Conservation (phyloP, 64 coral and sea anemone genomes). For the Actinia tenebrosa region DNA sequence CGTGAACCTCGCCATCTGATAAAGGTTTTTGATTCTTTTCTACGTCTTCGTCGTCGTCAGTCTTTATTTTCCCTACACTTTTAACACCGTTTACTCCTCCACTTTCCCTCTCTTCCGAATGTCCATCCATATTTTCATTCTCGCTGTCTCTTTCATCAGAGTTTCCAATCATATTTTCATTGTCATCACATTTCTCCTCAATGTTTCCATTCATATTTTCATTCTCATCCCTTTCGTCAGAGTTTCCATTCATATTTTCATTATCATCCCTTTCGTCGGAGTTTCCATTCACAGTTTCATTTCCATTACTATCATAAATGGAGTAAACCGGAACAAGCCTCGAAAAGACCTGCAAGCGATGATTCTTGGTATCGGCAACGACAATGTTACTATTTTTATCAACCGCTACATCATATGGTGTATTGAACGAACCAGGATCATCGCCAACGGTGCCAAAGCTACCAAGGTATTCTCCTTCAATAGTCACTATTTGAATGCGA, state of each 20-base stretch:
- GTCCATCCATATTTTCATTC: background rate
- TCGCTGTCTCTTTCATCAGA: constrained; percentile 8
- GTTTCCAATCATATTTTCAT: background rate
- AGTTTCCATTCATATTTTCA: background rate
- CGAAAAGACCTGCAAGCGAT: constrained; percentile 77
- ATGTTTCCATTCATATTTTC: background rate
- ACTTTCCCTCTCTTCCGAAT: background rate
- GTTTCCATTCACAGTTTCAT: background rate
- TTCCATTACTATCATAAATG: constrained; percentile 25
- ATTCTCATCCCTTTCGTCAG: constrained; percentile 21
- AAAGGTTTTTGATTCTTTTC: background rate
- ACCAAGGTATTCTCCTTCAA: constrained; percentile 52
- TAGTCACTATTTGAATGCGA: constrained; percentile 74
- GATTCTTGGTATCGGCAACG: constrained; percentile 86
- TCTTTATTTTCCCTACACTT: background rate
- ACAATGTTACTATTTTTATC: constrained; percentile 56
- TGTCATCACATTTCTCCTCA: background rate
- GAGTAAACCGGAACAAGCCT: constrained; percentile 38
- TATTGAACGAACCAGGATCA: constrained; percentile 64
- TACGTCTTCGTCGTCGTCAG: background rate
- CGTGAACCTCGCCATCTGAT: background rate
- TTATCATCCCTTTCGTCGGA: background rate
- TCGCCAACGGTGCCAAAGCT: constrained; percentile 69
- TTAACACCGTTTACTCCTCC: background rate
- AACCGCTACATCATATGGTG: constrained; percentile 74